Evolutionary conservation across 1,140 invertebrate genomes (phyloP).

Genomic region (Zaprionus inermis): DNA sequence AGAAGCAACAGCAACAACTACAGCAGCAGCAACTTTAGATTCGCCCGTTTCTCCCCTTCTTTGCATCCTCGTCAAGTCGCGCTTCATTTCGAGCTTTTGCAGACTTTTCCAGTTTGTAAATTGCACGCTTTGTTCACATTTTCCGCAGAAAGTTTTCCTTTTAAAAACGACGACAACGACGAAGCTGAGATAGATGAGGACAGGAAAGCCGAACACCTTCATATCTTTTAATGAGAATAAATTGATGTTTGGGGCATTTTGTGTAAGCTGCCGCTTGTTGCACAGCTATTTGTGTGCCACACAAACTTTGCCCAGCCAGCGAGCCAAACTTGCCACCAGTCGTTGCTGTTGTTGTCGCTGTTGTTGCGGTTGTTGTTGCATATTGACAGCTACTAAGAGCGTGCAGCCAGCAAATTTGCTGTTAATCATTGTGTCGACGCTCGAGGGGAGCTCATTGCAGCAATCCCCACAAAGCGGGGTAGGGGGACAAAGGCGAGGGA

Average conservation of each 20-base stretch:
- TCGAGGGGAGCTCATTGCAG: constrained; percentile 20
- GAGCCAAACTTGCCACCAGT: constrained; percentile 27
- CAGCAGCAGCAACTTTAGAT: constrained; percentile 28
- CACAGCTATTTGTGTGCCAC: constrained; percentile 50
- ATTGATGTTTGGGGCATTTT: constrained; percentile 83
- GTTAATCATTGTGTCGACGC: constrained; percentile 65
- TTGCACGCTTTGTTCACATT: constrained; percentile 79
- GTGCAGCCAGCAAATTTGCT: constrained; percentile 52
- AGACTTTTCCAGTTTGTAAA: constrained; percentile 72
- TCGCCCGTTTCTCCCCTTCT: neutral
- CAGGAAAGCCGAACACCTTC: constrained; percentile 65
- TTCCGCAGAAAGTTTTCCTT: constrained; percentile 76
- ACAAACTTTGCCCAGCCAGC: constrained; percentile 54
- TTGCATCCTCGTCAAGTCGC: neutral
- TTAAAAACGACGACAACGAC: neutral
- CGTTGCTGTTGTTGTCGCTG: constrained; percentile 6
- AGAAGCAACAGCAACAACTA: constrained; percentile 50
- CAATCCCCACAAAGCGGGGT: neutral
- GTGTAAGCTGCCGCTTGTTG: constrained; percentile 57
- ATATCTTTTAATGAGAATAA: constrained; percentile 83
- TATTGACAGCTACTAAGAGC: constrained; percentile 59
- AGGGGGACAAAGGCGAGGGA: neutral
- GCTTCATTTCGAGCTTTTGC: constrained; percentile 13
- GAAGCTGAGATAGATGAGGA: neutral
- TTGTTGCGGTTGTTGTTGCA: constrained; percentile 34